A percentile compares a stretch with the other conserved stretches of the same genome.
phyloP scores from a whole-genome alignment of 2,797 vertebrate genomes.

The Amblyopsis hoosieri region DNA sequence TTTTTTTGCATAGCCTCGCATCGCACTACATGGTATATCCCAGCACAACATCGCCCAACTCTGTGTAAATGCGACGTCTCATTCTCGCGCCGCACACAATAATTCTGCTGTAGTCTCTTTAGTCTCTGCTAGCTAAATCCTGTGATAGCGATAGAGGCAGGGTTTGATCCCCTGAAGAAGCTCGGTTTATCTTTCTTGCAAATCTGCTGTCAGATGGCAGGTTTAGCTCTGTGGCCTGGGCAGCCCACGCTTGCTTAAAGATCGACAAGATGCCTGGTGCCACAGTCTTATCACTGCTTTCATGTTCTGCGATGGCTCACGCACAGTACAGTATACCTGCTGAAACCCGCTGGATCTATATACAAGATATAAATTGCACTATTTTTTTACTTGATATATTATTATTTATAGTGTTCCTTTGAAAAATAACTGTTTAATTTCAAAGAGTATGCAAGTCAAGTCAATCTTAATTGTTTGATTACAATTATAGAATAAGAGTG shows the following conservation, averaged over 20 bases:
- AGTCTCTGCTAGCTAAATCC: conserved; percentile 77
- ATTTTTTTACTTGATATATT: neutral
- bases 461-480: too few relatives aligned
- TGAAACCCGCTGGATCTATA: neutral
- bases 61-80: conserved; percentile 64
- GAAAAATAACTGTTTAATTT: neutral
- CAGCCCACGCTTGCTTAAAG: conserved; percentile 66
- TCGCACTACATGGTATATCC: conserved; percentile 52
- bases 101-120: conserved; percentile 69
- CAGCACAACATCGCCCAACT: conserved; percentile 61
- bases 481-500: too few relatives aligned
- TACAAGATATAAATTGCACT: neutral
- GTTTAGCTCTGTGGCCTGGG: conserved; percentile 73
- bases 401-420: too few relatives aligned
- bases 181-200: conserved; percentile 80
- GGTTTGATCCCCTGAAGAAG: conserved; percentile 75
- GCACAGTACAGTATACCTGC: neutral
- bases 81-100: conserved; percentile 67
- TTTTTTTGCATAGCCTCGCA: conserved; percentile 50
- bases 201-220: conserved; percentile 79
- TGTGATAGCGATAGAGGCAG: conserved; percentile 75
- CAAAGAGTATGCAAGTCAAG: neutral
- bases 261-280: conserved; percentile 53
- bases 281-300: conserved; percentile 39
- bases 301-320: conserved; percentile 23